phyloP scores from a whole-genome alignment of 2,888 invertebrate species.

The Ennomos fuscantarius region DNA sequence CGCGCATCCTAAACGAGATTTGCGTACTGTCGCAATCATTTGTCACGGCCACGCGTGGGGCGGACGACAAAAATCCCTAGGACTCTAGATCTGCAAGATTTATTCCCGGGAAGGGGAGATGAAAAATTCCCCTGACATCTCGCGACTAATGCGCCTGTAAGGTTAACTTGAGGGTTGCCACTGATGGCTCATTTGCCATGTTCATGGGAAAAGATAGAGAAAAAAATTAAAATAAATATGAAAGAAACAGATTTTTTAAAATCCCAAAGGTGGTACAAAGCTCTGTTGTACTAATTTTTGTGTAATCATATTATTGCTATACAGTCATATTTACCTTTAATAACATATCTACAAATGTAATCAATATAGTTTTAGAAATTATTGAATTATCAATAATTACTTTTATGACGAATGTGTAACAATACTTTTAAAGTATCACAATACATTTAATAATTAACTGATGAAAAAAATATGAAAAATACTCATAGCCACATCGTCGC shows the following conservation, averaged over 20 bases:
- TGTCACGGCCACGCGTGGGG: slow-evolving; percentile 36
- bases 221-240: background rate
- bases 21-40: slow-evolving; percentile 35
- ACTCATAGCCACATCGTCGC: too few relatives aligned
- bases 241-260: background rate
- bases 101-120: slow-evolving; percentile 63
- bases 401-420: too few relatives aligned
- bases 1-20: slow-evolving; percentile 27
- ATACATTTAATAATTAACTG: too few relatives aligned
- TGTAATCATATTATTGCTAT: too few relatives aligned
- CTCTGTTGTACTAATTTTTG: too few relatives aligned
- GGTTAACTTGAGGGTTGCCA: slow-evolving; percentile 48
- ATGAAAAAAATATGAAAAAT: too few relatives aligned
- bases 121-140: slow-evolving; percentile 57
- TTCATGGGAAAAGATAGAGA: slow-evolving; percentile 6
- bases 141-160: slow-evolving; percentile 53
- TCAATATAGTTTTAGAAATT: too few relatives aligned
- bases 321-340: too few relatives aligned
- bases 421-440: too few relatives aligned
- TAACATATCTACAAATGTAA: too few relatives aligned
- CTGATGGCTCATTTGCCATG: background rate
- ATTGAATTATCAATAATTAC: too few relatives aligned
- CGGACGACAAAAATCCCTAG: slow-evolving; percentile 43
- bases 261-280: too few relatives aligned
- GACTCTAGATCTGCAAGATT: slow-evolving; percentile 66